Evolutionary conservation across 2,113 vertebrate species (phyloP), one percentile per base, ranked within the genome.

Genomic region (Scalopus aquaticus): DNA sequence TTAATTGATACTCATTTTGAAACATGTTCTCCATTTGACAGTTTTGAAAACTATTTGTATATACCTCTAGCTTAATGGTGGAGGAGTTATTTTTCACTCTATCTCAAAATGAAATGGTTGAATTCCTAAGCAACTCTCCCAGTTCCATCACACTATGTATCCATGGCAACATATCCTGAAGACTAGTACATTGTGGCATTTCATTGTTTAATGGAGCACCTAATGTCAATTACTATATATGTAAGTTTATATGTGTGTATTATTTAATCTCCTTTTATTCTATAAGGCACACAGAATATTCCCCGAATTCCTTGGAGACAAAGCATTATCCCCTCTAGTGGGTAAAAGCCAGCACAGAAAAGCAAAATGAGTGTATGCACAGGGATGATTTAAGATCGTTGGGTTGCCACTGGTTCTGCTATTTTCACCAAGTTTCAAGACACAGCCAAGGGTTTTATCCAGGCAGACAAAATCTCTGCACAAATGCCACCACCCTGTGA

Each of bases 101-200:
- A 90, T 24, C 44, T 95, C 72, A 90, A 93, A 88, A 95, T 81
- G 70, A 95, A 95, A 97, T 89, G 13, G 6, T 42, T 42, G 28
- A 88, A 96, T 97, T 95, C 88, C 95, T 97, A 96, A 92, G 95
- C 90, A 97, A 96, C 73, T 97, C 93, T 96, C 65, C 69, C 69
- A 90, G 49, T 73, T 96, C 80, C 90, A 94, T 93, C 97, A 97
- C 93, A 96, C 93, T 97, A 95, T 92, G 95, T 97, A 96, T 96
- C 97, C 94, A 96, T 96, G 96, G 95, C 88, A 97, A 97, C 96
- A 80, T 72, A 84, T 93, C 70, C 80, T 42, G 51, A 96, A 94
- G 94, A 93, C 90, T 96, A 92, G 95, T 97, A 96, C 54, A 88
- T 80, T 79, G 90, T 93, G 77, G 81, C 91, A 97, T 83, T 89